Conservation (phyloP, 2,113 vertebrate genomes). For the Toxotes jaculatrix region DNA sequence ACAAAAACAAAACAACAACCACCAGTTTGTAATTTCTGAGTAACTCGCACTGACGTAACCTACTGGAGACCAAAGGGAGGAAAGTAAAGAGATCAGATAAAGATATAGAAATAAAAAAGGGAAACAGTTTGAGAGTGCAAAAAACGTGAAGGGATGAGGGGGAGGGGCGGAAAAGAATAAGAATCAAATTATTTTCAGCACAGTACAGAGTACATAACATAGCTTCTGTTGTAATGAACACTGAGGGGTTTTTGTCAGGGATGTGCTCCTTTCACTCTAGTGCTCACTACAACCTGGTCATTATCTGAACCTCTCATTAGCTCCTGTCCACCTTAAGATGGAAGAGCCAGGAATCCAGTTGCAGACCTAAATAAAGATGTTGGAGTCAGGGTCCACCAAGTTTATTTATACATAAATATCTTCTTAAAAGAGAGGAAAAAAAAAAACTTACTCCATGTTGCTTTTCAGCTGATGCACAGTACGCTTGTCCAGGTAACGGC, state of each 20-base stretch:
- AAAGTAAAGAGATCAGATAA: constrained; percentile 60
- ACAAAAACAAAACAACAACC: not conserved
- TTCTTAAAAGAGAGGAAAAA: no score
- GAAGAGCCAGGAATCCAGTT: constrained; percentile 80
- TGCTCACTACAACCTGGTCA: constrained; percentile 40
- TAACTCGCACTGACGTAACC: constrained; percentile 15
- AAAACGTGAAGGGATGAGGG: constrained; percentile 64
- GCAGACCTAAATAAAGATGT: constrained; percentile 74
- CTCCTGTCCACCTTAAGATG: constrained; percentile 66
- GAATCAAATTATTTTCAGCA: constrained; percentile 30
- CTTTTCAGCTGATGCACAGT: constrained; percentile 89
- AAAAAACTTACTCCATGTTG: constrained; percentile 89
- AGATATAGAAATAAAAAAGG: constrained; percentile 51
- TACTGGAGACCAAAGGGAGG: constrained; percentile 58
- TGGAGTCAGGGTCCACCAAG: not conserved
- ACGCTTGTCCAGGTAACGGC: constrained; percentile 94
- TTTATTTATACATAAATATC: no score
- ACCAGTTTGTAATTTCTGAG: constrained; percentile 1
- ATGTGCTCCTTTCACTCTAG: constrained; percentile 24
- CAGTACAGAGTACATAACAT: constrained; percentile 16
- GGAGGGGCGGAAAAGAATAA: constrained; percentile 13
- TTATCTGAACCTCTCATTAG: constrained; percentile 27
- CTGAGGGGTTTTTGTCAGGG: constrained; percentile 10
- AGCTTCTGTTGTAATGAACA: constrained; percentile 22
- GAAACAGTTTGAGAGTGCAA: constrained; percentile 68